phyloP scores from a whole-genome alignment of 2,888 invertebrate genomes.

The Phoenoteleia sp. region DNA sequence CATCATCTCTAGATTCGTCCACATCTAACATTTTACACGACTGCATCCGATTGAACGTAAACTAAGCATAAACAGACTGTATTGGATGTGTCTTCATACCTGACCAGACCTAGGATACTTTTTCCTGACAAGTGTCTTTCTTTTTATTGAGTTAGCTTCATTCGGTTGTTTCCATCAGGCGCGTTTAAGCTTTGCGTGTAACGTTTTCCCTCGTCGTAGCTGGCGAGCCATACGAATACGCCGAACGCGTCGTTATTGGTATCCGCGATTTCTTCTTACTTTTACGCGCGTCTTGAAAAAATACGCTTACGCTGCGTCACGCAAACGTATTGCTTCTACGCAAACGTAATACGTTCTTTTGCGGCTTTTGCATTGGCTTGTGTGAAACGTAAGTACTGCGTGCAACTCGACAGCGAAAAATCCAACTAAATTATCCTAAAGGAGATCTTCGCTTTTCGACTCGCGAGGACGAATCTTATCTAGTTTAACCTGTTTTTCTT shows the following conservation, averaged over 20 bases:
- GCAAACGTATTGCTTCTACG: slow-evolving; percentile 40
- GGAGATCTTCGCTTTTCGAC: slow-evolving; percentile 70
- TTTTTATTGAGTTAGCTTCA: no score
- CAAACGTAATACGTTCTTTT: slow-evolving; percentile 51
- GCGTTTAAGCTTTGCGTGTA: slow-evolving; percentile 33
- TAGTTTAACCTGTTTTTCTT: slow-evolving; percentile 21
- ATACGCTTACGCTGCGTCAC: slow-evolving; percentile 48
- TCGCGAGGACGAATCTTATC: slow-evolving; percentile 63
- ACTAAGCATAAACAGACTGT: no score
- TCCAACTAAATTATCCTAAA: slow-evolving; percentile 71
- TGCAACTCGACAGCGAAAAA: slow-evolving; percentile 66
- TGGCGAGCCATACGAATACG: slow-evolving; percentile 29
- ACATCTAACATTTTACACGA: no score
- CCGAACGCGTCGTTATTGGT: slow-evolving; percentile 51
- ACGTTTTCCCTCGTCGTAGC: slow-evolving; percentile 38
- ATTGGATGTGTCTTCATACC: no score
- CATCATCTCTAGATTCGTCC: no score
- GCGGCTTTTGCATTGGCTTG: slow-evolving; percentile 45
- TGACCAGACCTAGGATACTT: no score
- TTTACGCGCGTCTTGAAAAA: slow-evolving; percentile 40
- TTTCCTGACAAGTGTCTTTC: no score
- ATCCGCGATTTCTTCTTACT: slow-evolving; percentile 36
- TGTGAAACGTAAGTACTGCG: slow-evolving; percentile 62
- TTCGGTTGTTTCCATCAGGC: slow-evolving; percentile 36
- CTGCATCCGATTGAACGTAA: no score